These are phyloP conservation scores for Drosophila insularis DNA, from an alignment of 1,140 invertebrate species.

Conservation along the genomic window DNA sequence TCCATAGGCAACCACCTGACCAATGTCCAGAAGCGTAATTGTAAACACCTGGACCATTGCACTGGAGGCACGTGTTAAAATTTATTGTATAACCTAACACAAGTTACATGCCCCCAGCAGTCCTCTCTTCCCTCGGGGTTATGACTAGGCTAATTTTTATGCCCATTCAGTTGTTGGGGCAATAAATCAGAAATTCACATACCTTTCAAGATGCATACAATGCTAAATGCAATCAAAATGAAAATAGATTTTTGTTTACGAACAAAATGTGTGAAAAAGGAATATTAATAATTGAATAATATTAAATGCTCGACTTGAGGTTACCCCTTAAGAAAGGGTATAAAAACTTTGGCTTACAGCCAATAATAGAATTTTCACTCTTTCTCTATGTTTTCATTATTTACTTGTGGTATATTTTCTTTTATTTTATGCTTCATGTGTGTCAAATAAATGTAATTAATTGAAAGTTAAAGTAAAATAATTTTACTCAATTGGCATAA, in stretches of 20 bases:
- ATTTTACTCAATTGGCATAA: too few species aligned
- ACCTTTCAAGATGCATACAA: background rate
- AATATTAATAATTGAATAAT: background rate
- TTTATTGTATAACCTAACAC: background rate
- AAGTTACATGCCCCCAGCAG: background rate
- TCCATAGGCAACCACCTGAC: background rate
- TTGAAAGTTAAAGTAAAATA: too few species aligned
- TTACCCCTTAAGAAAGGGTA: background rate
- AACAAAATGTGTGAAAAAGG: background rate
- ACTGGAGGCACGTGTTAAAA: background rate
- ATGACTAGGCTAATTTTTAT: conserved; percentile 7
- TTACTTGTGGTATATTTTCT: too few species aligned
- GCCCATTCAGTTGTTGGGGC: background rate
- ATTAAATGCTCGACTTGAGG: background rate
- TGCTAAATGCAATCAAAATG: conserved; percentile 3
- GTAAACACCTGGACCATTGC: background rate
- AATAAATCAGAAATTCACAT: conserved; percentile 3
- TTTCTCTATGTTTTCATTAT: too few species aligned
- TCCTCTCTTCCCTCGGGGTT: background rate
- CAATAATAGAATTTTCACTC: too few species aligned
- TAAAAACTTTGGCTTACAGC: too few species aligned
- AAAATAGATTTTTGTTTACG: conserved; percentile 8
- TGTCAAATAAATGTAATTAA: too few species aligned
- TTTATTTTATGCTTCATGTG: too few species aligned
- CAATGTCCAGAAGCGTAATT: background rate